Base-by-base conservation (phyloP, 2,888 invertebrate species). In the Strigamia maritima region DNA sequence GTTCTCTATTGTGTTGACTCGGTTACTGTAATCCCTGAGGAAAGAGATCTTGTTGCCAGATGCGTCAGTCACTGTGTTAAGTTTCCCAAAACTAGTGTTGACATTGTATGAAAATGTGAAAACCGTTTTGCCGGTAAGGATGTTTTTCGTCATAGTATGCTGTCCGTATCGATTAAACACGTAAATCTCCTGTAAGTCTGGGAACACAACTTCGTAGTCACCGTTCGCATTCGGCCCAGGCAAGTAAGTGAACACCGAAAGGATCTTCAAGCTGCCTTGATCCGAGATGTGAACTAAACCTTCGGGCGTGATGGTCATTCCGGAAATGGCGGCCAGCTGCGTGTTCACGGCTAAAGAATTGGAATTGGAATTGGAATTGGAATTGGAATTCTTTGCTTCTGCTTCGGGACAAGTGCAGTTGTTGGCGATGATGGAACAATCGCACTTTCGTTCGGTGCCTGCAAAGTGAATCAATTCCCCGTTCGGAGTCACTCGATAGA, bases 211-310 rank as follows among this genome's bases (percentile, higher is more conserved):
- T 86, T 97, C 95, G 85, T 97, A 98, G 84, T 95, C 94, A 40
- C 82, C 82, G 38, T 79, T 70, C 26, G 76, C 92, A 84, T 94
- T 81, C 16, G 82, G 81, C 74, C 81, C 82, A 2, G 82, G 83
- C 24, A 83, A 79, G 79, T 82, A 83, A 26, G 65, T 79, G 79
- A 83, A 83, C 40, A 83, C 81, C 24, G 83, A 81, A 35, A 84
- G 80, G 40, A 84, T 85, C n/a, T 86, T 82, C 22, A 86, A 83
- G 81, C 87, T 87, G 22, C 87, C 97, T 87, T 97, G 95, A 86
- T 99, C 98, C 0, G 97, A 95, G 78, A 99, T 94, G 83, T 98
- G 95, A 0, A 99, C 92, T 28, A 94, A 92, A 0, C 97, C 96
- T 85, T 97, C 95, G 0, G 97, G 95, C 10, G 96, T 95, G 0